Percentiles rank a stretch among this genome's conserved stretches.
These are phyloP conservation scores for Nomada ruficornis DNA, from an alignment of 2,888 invertebrate genomes.

Conservation along the genomic window DNA sequence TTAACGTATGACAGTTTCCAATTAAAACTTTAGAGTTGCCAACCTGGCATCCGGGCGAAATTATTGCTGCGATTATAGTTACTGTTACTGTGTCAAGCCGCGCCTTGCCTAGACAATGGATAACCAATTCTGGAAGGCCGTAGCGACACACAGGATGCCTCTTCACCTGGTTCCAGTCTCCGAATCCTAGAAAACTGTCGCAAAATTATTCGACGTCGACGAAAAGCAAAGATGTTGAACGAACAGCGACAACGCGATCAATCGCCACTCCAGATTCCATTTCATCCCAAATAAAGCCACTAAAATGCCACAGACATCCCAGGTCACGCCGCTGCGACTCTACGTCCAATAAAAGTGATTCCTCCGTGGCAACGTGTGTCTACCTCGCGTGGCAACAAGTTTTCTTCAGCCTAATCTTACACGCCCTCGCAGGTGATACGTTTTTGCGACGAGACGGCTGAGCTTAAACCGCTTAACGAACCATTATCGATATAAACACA, in stretches of 20 bases:
- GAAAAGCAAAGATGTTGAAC: too few species aligned
- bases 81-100: constrained; percentile 46
- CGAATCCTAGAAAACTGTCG: too few species aligned
- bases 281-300: not conserved
- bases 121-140: constrained; percentile 49
- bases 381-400: constrained; percentile 2
- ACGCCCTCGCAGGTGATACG: not conserved
- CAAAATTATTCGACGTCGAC: too few species aligned
- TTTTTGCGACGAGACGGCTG: not conserved
- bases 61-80: constrained; percentile 60
- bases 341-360: not conserved
- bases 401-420: not conserved
- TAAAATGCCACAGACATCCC: not conserved
- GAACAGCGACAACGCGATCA: too few species aligned
- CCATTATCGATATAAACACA: too few species aligned
- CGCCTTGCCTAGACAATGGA: constrained; percentile 20
- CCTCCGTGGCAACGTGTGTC: too few species aligned
- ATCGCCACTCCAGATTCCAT: not conserved
- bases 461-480: not conserved
- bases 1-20: constrained; percentile 61
- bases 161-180: not conserved
- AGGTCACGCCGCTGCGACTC: not conserved
- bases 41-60: constrained; percentile 37
- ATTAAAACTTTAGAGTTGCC: constrained; percentile 63
- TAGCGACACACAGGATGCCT: not conserved